phyloP scores from a whole-genome alignment of 2,797 vertebrate species.

The Trichosurus vulpecula region DNA sequence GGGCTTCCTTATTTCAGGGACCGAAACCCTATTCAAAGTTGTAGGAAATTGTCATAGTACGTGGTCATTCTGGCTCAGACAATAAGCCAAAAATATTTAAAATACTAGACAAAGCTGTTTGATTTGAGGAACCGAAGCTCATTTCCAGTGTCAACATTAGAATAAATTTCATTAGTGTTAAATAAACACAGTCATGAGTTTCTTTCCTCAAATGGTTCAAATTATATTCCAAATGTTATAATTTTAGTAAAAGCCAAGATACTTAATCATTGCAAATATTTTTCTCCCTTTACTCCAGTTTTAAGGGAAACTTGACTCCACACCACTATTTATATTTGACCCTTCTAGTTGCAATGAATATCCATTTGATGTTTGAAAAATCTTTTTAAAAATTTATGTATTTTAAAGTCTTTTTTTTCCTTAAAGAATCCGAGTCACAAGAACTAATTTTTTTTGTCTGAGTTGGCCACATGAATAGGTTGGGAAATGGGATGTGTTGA shows the following conservation, averaged over 20 bases:
- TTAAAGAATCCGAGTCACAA: background rate
- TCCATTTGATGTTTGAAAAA: background rate
- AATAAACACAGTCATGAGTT: constrained; percentile 15
- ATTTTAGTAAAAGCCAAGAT: background rate
- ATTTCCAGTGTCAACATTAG: background rate
- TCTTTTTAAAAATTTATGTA: background rate
- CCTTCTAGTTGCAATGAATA: background rate
- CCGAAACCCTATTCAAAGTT: background rate
- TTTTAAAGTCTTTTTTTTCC: background rate
- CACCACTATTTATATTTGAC: constrained; percentile 26
- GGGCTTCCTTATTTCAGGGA: background rate
- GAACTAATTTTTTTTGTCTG: background rate
- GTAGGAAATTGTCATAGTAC: background rate
- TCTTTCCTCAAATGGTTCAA: background rate
- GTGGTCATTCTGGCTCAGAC: background rate
- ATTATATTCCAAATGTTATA: constrained; percentile 26
- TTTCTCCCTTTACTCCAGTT: background rate
- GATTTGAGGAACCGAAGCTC: background rate
- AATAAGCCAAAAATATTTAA: background rate
- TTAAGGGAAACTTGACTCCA: constrained; percentile 36
- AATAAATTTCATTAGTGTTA: background rate
- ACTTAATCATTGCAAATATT: background rate
- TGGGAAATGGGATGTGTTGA: background rate
- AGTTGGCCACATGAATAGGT: rapidly evolving
- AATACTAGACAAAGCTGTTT: background rate